Evolutionary conservation across 37 sponge, comb jelly and placozoan genomes (phyloP).

Genomic region (Bolinopsis microptera): DNA sequence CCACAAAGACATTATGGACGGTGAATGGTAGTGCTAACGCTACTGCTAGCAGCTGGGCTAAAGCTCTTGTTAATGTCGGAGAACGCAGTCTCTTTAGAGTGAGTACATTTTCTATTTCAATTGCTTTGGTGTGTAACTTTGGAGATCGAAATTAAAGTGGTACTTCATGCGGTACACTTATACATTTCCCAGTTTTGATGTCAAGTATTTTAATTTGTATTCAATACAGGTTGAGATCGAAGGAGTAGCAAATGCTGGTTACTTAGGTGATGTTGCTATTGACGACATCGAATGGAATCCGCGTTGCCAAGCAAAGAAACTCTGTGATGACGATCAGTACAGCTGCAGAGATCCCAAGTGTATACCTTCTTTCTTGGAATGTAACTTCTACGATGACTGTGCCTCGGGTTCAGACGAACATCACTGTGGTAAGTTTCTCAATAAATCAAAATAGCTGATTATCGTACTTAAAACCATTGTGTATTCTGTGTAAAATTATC

Average conservation of each 20-base stretch:
- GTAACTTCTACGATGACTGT: conserved; percentile 63
- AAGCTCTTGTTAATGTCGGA: conserved; percentile 25
- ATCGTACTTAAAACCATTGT: too few species aligned
- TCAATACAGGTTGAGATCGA: conserved; percentile 1
- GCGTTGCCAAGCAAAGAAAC: not conserved
- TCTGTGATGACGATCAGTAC: conserved; percentile 25
- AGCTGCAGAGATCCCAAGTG: conserved; percentile 64
- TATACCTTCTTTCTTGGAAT: conserved; percentile 51
- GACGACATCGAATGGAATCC: conserved; percentile 26
- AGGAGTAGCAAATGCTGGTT: conserved; percentile 1
- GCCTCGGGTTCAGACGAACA: conserved; percentile 3
- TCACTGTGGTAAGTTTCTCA: conserved; percentile 51
- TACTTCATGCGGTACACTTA: too few species aligned
- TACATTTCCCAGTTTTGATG: too few species aligned
- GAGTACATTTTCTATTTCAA: too few species aligned
- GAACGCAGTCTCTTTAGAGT: conserved; percentile 58
- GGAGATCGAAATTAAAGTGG: too few species aligned
- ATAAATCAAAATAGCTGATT: too few species aligned
- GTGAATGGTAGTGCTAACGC: conserved; percentile 16
- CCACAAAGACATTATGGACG: conserved; percentile 3
- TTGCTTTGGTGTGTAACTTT: too few species aligned
- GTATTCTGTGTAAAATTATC: too few species aligned
- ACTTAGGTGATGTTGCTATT: conserved; percentile 48
- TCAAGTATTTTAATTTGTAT: not conserved
- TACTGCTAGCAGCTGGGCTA: not conserved